Percentiles rank a stretch among this genome's conserved stretches.
These are phyloP conservation scores for Papilio polyxenes DNA, from an alignment of 1,140 invertebrate species.

Conservation along the genomic window DNA sequence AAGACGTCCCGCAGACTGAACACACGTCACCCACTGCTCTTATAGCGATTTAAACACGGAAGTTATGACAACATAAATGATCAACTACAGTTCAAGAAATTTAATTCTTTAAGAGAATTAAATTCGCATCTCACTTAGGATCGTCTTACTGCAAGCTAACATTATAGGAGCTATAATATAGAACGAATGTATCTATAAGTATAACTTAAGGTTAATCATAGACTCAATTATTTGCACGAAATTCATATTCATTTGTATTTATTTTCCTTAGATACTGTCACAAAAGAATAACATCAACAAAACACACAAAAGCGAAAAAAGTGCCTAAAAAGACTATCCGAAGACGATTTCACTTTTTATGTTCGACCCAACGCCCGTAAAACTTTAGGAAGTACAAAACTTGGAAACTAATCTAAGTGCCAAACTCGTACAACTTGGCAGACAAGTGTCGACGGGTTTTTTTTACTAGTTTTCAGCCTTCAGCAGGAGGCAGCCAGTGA, in stretches of 20 bases:
- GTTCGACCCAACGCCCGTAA: constrained; percentile 40
- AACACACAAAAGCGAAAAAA: constrained; percentile 32
- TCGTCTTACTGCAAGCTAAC: no score
- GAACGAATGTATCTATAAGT: neutral
- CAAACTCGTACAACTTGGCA: constrained; percentile 67
- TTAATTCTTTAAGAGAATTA: no score
- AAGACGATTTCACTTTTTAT: constrained; percentile 38
- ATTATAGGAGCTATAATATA: no score
- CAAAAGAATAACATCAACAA: constrained; percentile 21
- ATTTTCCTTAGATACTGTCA: neutral
- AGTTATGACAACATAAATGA: neutral
- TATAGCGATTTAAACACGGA: constrained; percentile 1
- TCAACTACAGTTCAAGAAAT: neutral
- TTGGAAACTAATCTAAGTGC: constrained; percentile 75
- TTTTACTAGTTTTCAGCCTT: constrained; percentile 64
- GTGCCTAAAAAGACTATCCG: constrained; percentile 36
- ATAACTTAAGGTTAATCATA: neutral
- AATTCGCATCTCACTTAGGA: no score
- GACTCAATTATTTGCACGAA: neutral
- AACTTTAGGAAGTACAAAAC: constrained; percentile 47
- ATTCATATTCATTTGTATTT: neutral
- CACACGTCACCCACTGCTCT: constrained; percentile 22
- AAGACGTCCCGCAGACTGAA: constrained; percentile 25
- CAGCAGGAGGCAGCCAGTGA: constrained; percentile 59
- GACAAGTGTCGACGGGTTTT: constrained; percentile 69